Evolutionary conservation across 1,140 invertebrate species (phyloP).

Genomic region (Cydia strobilella): DNA sequence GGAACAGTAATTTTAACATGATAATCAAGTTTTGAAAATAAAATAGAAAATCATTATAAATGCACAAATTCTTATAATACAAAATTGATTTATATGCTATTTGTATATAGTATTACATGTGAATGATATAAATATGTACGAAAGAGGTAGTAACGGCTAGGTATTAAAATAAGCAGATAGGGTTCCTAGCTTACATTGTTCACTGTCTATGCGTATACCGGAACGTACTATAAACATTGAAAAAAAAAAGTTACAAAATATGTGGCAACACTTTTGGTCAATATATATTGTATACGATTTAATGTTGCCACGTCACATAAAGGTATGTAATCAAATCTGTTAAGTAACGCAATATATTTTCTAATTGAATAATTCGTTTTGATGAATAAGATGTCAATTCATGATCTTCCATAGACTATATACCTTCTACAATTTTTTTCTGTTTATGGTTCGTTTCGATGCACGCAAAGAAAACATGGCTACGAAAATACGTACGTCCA

Average conservation of each 20-base stretch:
- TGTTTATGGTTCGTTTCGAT: background rate
- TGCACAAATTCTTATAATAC: background rate
- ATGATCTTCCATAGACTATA: background rate
- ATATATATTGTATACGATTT: background rate
- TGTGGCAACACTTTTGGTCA: background rate
- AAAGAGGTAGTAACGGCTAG: slow-evolving; percentile 25
- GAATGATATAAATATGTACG: slow-evolving; percentile 5
- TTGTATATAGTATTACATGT: slow-evolving; percentile 6
- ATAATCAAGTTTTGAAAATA: background rate
- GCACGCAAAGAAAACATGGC: background rate
- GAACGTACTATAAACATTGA: background rate
- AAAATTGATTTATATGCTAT: background rate
- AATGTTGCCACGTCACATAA: background rate
- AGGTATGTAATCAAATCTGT: background rate
- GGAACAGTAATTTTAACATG: background rate
- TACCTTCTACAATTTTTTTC: background rate
- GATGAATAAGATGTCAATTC: background rate
- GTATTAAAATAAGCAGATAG: slow-evolving; percentile 24
- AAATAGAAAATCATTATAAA: background rate
- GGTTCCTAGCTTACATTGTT: slow-evolving; percentile 18
- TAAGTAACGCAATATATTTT: background rate
- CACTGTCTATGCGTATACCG: background rate
- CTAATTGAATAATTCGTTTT: background rate
- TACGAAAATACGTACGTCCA: slow-evolving; percentile 35
- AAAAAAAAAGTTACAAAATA: background rate